Percentiles rank a stretch among this genome's conserved stretches.
phyloP scores from a whole-genome alignment of 2,113 vertebrate species.

The Pachycephala philippinensis region DNA sequence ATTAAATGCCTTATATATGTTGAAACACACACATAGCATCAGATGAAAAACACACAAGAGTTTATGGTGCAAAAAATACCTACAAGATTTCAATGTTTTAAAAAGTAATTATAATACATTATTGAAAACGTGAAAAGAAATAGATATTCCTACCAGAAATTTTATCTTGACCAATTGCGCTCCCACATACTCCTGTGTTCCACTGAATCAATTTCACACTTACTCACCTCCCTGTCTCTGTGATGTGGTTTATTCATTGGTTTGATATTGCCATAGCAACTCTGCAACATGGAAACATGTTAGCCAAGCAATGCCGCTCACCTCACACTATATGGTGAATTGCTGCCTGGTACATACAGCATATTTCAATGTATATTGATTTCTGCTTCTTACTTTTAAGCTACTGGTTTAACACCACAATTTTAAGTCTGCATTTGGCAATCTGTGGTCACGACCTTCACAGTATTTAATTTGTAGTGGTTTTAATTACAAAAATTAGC shows the following conservation, averaged over 20 bases:
- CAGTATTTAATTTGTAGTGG: background rate
- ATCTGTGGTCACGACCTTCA: background rate
- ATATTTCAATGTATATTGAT: background rate
- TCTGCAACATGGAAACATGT: slow-evolving; percentile 74
- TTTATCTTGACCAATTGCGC: slow-evolving; percentile 74
- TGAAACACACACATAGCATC: background rate
- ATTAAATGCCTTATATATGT: background rate
- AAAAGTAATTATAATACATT: background rate
- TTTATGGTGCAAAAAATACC: background rate
- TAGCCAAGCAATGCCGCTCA: slow-evolving; percentile 62
- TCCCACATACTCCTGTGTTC: slow-evolving; percentile 73
- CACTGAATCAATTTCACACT: slow-evolving; percentile 95
- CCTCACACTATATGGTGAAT: slow-evolving; percentile 10
- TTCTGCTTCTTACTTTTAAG: background rate
- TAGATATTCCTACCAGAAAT: slow-evolving; percentile 75
- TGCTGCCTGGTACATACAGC: background rate
- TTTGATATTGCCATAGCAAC: slow-evolving; percentile 91
- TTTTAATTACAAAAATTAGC: background rate
- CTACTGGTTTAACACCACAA: background rate
- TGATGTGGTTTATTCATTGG: slow-evolving; percentile 93
- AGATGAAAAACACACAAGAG: background rate
- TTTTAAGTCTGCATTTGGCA: background rate
- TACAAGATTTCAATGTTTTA: background rate
- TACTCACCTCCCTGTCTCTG: slow-evolving; percentile 82
- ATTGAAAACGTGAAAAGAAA: slow-evolving; percentile 42